Evolutionary conservation across 2,888 invertebrate genomes (phyloP).

Genomic region (Uloborus plumipes): DNA sequence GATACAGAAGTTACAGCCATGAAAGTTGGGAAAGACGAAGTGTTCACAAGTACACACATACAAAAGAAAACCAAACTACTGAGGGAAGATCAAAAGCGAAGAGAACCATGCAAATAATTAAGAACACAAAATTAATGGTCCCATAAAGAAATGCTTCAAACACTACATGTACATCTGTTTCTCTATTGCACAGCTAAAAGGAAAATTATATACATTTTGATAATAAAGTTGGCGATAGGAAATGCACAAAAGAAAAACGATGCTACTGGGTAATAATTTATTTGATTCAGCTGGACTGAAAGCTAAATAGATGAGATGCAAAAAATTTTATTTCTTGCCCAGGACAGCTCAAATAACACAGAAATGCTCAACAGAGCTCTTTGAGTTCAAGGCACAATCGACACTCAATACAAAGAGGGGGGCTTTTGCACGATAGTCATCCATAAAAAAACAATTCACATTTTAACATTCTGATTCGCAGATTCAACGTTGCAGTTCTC

Average conservation of each 20-base stretch:
- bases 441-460: too few relatives aligned
- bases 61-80: constrained; percentile 10
- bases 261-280: too few relatives aligned
- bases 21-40: constrained; percentile 21
- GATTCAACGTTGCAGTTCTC: too few relatives aligned
- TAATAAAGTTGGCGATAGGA: constrained; percentile 20
- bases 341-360: constrained; percentile 1
- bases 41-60: not conserved
- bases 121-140: constrained; percentile 55
- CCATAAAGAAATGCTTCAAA: constrained; percentile 41
- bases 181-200: constrained; percentile 56
- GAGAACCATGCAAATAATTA: constrained; percentile 1
- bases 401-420: constrained; percentile 44
- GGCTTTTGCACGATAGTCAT: too few relatives aligned
- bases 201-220: constrained; percentile 47
- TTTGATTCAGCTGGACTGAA: not conserved
- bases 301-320: not conserved
- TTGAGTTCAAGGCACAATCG: constrained; percentile 62
- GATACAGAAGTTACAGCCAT: constrained; percentile 48
- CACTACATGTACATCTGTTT: constrained; percentile 30
- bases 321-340: not conserved
- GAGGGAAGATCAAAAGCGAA: constrained; percentile 12
- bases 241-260: not conserved
- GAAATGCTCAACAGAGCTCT: constrained; percentile 47
- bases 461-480: too few relatives aligned